Percentiles rank a stretch among this genome's conserved stretches.
Conservation (phyloP, 2,888 invertebrate species). For the Iselma pallidipennis region DNA sequence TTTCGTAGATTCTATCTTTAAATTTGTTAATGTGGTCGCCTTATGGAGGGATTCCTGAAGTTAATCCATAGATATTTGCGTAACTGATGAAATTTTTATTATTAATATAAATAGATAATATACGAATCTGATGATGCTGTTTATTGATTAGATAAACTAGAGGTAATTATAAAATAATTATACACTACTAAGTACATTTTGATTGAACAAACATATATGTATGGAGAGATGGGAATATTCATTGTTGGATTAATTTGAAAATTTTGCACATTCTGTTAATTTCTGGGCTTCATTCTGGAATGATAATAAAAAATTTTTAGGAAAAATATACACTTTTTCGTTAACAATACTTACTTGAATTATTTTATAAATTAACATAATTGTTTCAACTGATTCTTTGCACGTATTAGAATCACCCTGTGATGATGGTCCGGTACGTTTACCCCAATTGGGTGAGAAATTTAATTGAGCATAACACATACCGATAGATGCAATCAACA, state of each 20-base stretch:
- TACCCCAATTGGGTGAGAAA: conserved; percentile 54
- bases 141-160: not conserved
- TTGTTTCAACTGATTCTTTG: conserved; percentile 59
- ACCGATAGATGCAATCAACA: conserved; percentile 36
- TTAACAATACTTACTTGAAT: conserved; percentile 57
- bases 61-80: too few species aligned
- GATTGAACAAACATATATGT: not conserved
- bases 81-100: too few species aligned
- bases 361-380: conserved; percentile 63
- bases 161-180: not conserved
- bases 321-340: not conserved
- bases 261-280: conserved; percentile 50
- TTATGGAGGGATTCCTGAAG: too few species aligned
- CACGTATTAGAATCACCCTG: conserved; percentile 53
- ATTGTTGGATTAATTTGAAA: conserved; percentile 34
- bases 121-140: not conserved
- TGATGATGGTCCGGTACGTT: conserved; percentile 38
- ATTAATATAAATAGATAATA: not conserved
- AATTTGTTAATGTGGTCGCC: too few species aligned
- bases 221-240: not conserved
- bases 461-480: conserved; percentile 50
- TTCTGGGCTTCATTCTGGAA: conserved; percentile 54
- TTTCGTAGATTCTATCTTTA: too few species aligned
- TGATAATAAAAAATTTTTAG: conserved; percentile 33
- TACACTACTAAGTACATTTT: not conserved